Percentiles rank a stretch among this genome's conserved stretches.
Evolutionary conservation across 2,113 vertebrate species (phyloP).

Genomic region (Rhea pennata): DNA sequence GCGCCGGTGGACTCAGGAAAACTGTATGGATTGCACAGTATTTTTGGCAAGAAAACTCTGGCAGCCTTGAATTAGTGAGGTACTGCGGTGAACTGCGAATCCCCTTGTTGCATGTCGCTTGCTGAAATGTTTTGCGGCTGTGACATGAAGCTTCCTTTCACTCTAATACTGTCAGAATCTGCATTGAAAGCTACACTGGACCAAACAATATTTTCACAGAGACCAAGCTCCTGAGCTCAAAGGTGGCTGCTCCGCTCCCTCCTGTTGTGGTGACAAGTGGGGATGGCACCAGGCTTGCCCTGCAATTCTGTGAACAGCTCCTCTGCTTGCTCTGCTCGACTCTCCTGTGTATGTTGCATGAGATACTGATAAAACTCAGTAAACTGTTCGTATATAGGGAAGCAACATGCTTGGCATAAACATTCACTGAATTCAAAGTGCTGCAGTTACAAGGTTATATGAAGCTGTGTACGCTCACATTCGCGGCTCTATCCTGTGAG

Average conservation of each 20-base stretch:
- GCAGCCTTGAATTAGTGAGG: slow-evolving; percentile 23
- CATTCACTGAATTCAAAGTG: slow-evolving; percentile 70
- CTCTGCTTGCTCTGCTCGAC: slow-evolving; percentile 43
- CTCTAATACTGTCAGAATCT: slow-evolving; percentile 23
- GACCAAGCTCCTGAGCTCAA: slow-evolving; percentile 48
- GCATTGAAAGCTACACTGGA: slow-evolving; percentile 49
- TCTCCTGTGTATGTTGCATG: slow-evolving; percentile 28
- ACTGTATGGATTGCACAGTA: background rate
- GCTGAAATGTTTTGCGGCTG: slow-evolving; percentile 14
- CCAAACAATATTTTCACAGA: slow-evolving; percentile 45
- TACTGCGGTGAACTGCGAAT: background rate
- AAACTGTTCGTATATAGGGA: slow-evolving; percentile 70
- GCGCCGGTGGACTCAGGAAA: background rate
- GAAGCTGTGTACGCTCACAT: slow-evolving; percentile 67
- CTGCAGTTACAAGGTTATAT: slow-evolving; percentile 25
- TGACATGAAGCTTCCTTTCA: background rate
- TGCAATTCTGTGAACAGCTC: slow-evolving; percentile 17
- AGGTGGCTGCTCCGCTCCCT: background rate
- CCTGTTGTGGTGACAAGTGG: rapidly evolving
- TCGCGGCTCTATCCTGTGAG: slow-evolving; percentile 93
- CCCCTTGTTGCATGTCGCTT: background rate
- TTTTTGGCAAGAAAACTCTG: slow-evolving; percentile 47
- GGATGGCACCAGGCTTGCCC: background rate
- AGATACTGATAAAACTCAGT: slow-evolving; percentile 86
- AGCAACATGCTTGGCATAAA: slow-evolving; percentile 73